Evolutionary conservation across 2,797 vertebrate genomes (phyloP).

Genomic region (Acestrorhynchus altus): DNA sequence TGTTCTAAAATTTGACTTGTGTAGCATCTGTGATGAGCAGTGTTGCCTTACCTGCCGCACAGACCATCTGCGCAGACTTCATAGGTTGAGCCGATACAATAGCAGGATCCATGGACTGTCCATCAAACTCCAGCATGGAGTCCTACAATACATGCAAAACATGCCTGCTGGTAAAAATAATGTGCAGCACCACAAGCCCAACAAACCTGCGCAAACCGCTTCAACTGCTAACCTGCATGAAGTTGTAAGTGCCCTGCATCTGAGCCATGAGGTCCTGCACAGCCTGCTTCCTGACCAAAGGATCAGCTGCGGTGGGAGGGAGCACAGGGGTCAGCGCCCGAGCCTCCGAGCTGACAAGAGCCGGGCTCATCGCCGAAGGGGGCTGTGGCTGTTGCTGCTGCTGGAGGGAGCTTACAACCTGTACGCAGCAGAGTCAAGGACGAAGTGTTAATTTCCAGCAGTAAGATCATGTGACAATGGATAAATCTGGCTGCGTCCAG

Average conservation of each 20-base stretch:
- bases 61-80: slow-evolving; percentile 92
- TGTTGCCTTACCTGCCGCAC: slow-evolving; percentile 79
- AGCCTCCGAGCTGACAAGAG: slow-evolving; percentile 47
- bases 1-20: too few species aligned
- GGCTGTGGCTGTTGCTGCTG: slow-evolving; percentile 81
- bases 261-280: slow-evolving; percentile 99
- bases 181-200: neutral
- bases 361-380: slow-evolving; percentile 49
- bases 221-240: slow-evolving; percentile 89
- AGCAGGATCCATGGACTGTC: slow-evolving; percentile 93
- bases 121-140: slow-evolving; percentile 98
- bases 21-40: too few species aligned
- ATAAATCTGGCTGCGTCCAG: too few species aligned
- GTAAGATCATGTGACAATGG: neutral
- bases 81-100: slow-evolving; percentile 97
- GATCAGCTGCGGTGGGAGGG: slow-evolving; percentile 82
- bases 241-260: slow-evolving; percentile 98
- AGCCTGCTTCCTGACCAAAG: slow-evolving; percentile 91
- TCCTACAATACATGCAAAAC: slow-evolving; percentile 76
- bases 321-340: slow-evolving; percentile 69
- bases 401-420: slow-evolving; percentile 92
- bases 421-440: neutral
- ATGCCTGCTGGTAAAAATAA: too few species aligned
- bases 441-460: slow-evolving; percentile 12
- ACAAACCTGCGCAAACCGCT: neutral